Percentiles rank a stretch among this genome's conserved stretches.
These are phyloP conservation scores for Zophobas morio DNA, from an alignment of 1,140 invertebrate species.

Conservation along the genomic window DNA sequence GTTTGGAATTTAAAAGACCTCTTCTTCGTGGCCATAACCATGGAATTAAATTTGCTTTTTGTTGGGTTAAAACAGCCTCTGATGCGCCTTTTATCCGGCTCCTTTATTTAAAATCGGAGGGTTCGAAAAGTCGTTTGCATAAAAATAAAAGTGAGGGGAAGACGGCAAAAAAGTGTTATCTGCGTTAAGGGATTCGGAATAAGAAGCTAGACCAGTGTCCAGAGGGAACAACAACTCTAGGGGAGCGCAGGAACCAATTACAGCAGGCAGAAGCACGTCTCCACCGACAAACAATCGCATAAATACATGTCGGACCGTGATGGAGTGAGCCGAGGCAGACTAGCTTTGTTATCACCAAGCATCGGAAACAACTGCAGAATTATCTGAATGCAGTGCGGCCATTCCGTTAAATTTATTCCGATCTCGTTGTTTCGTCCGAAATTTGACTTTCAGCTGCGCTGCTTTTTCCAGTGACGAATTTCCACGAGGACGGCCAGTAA, in stretches of 20 bases:
- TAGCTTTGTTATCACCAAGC: constrained; percentile 54
- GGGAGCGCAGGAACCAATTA: constrained; percentile 60
- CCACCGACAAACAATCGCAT: constrained; percentile 59
- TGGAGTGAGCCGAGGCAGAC: constrained; percentile 9
- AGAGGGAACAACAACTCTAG: constrained; percentile 58
- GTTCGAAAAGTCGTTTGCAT: constrained; percentile 27
- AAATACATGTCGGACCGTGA: constrained; percentile 57
- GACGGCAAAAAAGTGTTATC: constrained; percentile 54
- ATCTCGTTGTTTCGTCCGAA: constrained; percentile 4
- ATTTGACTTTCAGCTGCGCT: constrained; percentile 11
- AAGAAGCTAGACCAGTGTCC: constrained; percentile 50
- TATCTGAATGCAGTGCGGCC: constrained; percentile 40
- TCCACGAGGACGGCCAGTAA: not conserved
- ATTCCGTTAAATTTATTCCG: constrained; percentile 28
- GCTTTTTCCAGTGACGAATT: constrained; percentile 1
- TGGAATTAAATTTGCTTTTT: no score
- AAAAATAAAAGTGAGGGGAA: constrained; percentile 1
- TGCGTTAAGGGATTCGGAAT: constrained; percentile 52
- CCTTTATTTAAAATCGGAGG: not conserved
- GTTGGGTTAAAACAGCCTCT: not conserved
- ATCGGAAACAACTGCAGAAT: constrained; percentile 50
- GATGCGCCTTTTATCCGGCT: not conserved
- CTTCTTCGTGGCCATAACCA: no score
- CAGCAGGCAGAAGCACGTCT: constrained; percentile 44
- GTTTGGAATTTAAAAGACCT: no score